Evolutionary conservation across 30 jellyfish, hydroid and myxozoan genomes (phyloP).

Genomic region (Aurelia sp.): DNA sequence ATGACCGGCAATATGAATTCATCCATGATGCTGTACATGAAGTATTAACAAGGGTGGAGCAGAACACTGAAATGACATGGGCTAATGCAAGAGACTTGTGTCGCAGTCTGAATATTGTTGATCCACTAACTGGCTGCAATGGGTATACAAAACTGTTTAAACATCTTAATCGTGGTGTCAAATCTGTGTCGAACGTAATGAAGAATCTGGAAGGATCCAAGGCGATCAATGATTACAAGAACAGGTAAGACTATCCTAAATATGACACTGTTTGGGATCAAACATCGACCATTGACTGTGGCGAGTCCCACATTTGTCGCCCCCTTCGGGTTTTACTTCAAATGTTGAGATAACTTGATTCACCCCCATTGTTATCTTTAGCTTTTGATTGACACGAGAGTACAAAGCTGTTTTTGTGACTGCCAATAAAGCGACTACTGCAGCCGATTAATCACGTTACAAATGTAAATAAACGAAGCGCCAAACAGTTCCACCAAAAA

Average conservation of each 20-base stretch:
- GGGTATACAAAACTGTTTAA: constrained; percentile 73
- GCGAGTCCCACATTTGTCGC: too few relatives aligned
- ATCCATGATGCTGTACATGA: constrained; percentile 72
- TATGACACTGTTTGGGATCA: too few relatives aligned
- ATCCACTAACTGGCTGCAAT: constrained; percentile 65
- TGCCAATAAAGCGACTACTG: too few relatives aligned
- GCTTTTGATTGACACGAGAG: too few relatives aligned
- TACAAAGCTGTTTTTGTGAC: too few relatives aligned
- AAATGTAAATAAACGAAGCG: too few relatives aligned
- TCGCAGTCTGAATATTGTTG: constrained; percentile 41
- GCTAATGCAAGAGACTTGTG: constrained; percentile 42
- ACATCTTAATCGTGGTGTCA: constrained; percentile 35
- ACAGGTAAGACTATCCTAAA: constrained; percentile 26
- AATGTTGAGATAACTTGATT: too few relatives aligned
- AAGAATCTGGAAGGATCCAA: constrained; percentile 59
- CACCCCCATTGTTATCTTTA: too few relatives aligned
- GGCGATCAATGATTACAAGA: constrained; percentile 69
- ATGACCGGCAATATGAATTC: constrained; percentile 76
- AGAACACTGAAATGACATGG: constrained; percentile 46
- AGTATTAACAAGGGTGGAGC: constrained; percentile 31
- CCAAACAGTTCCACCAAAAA: too few relatives aligned
- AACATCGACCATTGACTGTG: too few relatives aligned
- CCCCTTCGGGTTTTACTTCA: too few relatives aligned
- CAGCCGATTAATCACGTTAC: too few relatives aligned
- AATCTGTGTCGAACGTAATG: constrained; percentile 23